These are phyloP conservation scores for Sus scrofa DNA, from an alignment of 2,113 vertebrate species.

Conservation along the genomic window T2T-Sscrofa CM000824.6:176092001-176092500, in stretches of 20 bases:
- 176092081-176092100: background rate
- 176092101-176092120: background rate
- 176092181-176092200: constrained; percentile 55
- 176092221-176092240: constrained; percentile 26
- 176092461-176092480: constrained; percentile 16
- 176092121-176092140: background rate
- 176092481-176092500: constrained; percentile 66
- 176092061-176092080: background rate
- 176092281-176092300: constrained; percentile 18
- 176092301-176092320: constrained; percentile 36
- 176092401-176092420: constrained; percentile 58
- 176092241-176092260: constrained; percentile 55
- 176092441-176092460: constrained; percentile 48
- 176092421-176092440: constrained; percentile 45
- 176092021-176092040: too few species aligned
- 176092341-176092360: constrained; percentile 51
- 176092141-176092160: background rate
- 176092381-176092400: constrained; percentile 12
- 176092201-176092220: constrained; percentile 52
- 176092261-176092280: constrained; percentile 59
- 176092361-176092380: constrained; percentile 55
- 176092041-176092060: background rate
- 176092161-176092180: constrained; percentile 10
- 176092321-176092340: constrained; percentile 34
- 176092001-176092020: too few species aligned